phyloP scores from a whole-genome alignment of 1,140 invertebrate genomes.

The Pemphigus obesinymphae region DNA sequence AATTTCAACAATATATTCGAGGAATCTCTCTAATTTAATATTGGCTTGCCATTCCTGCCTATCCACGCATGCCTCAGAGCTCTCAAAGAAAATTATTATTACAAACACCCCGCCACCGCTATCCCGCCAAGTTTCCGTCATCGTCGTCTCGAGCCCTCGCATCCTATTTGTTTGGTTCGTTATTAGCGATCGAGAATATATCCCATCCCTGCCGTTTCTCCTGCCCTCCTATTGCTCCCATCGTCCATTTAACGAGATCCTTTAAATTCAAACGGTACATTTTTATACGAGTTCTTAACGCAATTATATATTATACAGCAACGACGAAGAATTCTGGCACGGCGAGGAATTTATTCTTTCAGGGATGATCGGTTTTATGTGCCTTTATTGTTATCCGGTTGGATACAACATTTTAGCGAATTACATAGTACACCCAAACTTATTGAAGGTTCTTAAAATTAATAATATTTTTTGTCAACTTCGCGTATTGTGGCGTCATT shows the following conservation, averaged over 20 bases:
- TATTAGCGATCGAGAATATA: constrained; percentile 12
- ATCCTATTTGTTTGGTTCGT: constrained; percentile 9
- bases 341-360: not conserved
- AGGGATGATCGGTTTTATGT: not conserved
- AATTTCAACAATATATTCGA: constrained; percentile 32
- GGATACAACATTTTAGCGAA: not conserved
- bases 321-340: not conserved
- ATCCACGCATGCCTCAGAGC: constrained; percentile 12
- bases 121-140: not conserved
- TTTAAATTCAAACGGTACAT: constrained; percentile 16
- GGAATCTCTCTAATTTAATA: constrained; percentile 37
- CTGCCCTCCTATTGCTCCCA: not conserved
- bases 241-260: not conserved
- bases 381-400: too few relatives aligned
- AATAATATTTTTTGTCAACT: too few relatives aligned
- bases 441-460: too few relatives aligned
- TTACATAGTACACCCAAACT: too few relatives aligned
- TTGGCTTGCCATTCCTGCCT: constrained; percentile 12
- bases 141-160: not conserved
- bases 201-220: not conserved
- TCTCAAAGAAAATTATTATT: constrained; percentile 38
- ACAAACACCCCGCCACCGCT: not conserved
- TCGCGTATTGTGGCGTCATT: too few relatives aligned
- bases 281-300: constrained; percentile 11
- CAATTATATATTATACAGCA: too few relatives aligned